Evolutionary conservation across 2,888 invertebrate genomes (phyloP).

Genomic region (Megastigmus dorsalis): DNA sequence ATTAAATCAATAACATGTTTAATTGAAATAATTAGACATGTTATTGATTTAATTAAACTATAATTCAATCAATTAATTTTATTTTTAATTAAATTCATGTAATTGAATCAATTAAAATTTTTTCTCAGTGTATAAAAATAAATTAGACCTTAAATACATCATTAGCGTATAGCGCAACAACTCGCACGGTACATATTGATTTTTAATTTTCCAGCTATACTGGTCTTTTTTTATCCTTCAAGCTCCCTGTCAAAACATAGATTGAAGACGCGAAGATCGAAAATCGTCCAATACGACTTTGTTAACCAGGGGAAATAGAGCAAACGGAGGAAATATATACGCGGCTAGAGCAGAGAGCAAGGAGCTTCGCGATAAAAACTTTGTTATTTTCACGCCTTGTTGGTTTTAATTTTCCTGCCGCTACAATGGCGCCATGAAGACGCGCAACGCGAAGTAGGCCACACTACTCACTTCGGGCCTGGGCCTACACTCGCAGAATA

Average conservation of each 20-base stretch:
- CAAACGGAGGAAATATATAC: too few relatives aligned
- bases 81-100: too few relatives aligned
- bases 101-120: too few relatives aligned
- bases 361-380: constrained; percentile 12
- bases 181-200: too few relatives aligned
- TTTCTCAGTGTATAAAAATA: too few relatives aligned
- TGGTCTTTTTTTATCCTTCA: not conserved
- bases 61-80: too few relatives aligned
- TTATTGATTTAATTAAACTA: too few relatives aligned
- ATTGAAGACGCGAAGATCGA: not conserved
- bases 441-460: not conserved
- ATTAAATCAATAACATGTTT: too few relatives aligned
- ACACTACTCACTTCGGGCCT: not conserved
- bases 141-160: too few relatives aligned
- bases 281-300: not conserved
- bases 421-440: not conserved
- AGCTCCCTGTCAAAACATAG: not conserved
- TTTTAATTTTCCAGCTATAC: too few relatives aligned
- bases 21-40: too few relatives aligned
- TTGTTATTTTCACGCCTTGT: constrained; percentile 15
- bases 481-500: not conserved
- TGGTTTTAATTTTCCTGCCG: constrained; percentile 24
- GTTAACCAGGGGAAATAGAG: not conserved
- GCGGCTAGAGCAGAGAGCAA: not conserved
- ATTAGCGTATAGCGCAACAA: too few relatives aligned